A percentile compares a stretch with the other conserved stretches of the same genome.
These are phyloP conservation scores for Nezara viridula DNA, from an alignment of 2,888 invertebrate genomes.

Conservation along the genomic window DNA sequence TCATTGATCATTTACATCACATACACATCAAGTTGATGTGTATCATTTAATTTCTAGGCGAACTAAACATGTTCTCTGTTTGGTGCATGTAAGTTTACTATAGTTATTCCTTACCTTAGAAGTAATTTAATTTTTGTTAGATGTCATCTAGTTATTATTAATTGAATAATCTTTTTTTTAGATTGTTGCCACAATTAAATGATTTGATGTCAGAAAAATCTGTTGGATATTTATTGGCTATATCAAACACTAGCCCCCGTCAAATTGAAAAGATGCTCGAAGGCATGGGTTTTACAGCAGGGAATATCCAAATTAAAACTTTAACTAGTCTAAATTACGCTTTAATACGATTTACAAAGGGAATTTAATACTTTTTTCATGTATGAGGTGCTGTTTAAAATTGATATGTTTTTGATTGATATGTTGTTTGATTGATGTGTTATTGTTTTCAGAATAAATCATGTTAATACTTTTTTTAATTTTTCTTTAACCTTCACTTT, in stretches of 20 bases:
- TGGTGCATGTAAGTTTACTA: too few species aligned
- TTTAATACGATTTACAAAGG: conserved; percentile 74
- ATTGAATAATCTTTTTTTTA: conserved; percentile 65
- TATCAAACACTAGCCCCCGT: conserved; percentile 89
- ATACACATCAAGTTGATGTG: too few species aligned
- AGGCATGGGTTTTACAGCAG: conserved; percentile 74
- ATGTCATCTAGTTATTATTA: neutral
- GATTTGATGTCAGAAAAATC: conserved; percentile 81
- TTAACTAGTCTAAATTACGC: conserved; percentile 86
- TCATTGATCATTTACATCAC: too few species aligned
- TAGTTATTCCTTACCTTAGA: too few species aligned
- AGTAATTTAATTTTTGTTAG: neutral
- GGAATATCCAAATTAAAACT: conserved; percentile 79
- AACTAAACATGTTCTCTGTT: too few species aligned
- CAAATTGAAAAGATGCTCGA: conserved; percentile 77
- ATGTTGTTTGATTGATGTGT: too few species aligned
- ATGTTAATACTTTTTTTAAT: neutral
- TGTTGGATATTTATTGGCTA: conserved; percentile 87
- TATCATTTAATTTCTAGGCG: too few species aligned
- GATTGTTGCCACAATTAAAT: conserved; percentile 79
- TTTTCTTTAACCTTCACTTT: neutral
- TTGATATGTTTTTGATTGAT: neutral
- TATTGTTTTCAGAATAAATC: neutral
- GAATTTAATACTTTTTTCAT: neutral
- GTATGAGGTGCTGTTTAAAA: neutral